Evolutionary conservation across 2,888 invertebrate species (phyloP), one percentile per base, ranked within the genome.

Genomic region (Rhagonycha lutea): DNA sequence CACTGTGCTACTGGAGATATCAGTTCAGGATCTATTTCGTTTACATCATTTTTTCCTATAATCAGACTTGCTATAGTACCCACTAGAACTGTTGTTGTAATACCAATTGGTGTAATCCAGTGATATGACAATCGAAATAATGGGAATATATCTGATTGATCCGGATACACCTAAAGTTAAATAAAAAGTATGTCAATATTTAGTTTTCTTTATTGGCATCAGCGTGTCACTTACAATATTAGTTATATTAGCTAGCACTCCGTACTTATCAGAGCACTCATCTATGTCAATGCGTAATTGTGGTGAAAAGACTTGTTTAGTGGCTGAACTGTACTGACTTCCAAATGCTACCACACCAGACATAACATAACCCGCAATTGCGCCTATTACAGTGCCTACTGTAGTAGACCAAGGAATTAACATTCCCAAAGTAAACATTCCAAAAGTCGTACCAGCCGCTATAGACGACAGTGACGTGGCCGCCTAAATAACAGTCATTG

Each of bases 371-470:
- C 94, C 92, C 68, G 91, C 88, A 76, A 93, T 82, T 60, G 91
- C 91, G 12, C 94, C 92, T 67, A 88, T 86, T 61, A 91, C 84
- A 24, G 91, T 90, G 69, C 94, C 93, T 83, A 91, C 89, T 0
- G 92, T 91, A 74, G 94, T 95, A 72, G 93, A 91, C 93, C 94
- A 96, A 63, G 96, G 95, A 83, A 94, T 91, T 79, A 93, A 89
- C 92, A 96, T 95, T 77, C 96, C 96, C 23, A 96, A 88, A 0
- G 95, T 93, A 84, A 96, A 96, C 10, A 96, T 90, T 0, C 96
- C 96, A 82, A 95, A 94, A 0, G 95, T 93, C 8, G 95, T 94
- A 61, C 95, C 94, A 0, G 95, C 94, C 1, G 95, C 94, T 79
- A 96, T 95, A 0, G 95, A 94, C n/a, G 95, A 94, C 69, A 95